These are phyloP conservation scores for Cylloceria caligata DNA, from an alignment of 2,888 invertebrate genomes.

Conservation along the genomic window DNA sequence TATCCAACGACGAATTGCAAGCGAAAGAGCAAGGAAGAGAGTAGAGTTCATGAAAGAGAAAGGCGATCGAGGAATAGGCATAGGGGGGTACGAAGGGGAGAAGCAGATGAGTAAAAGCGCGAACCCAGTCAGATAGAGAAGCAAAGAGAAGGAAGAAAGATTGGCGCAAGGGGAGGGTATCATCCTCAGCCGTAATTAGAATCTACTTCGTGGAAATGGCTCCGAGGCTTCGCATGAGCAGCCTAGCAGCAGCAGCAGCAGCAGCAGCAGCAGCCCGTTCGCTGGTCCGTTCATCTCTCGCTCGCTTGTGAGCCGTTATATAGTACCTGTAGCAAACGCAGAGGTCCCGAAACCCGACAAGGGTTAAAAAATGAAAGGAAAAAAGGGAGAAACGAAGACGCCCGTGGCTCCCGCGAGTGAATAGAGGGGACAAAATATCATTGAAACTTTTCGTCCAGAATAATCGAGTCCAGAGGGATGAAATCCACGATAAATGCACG, in stretches of 20 bases:
- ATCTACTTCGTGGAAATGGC: conserved; percentile 77
- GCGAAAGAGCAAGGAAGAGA: conserved; percentile 12
- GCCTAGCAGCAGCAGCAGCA: conserved; percentile 28
- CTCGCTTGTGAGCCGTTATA: conserved; percentile 44
- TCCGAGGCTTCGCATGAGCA: conserved; percentile 68
- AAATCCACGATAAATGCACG: conserved; percentile 31
- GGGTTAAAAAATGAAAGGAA: conserved; percentile 13
- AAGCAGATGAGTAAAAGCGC: conserved; percentile 63
- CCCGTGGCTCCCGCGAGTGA: conserved; percentile 32
- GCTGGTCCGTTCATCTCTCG: conserved; percentile 56
- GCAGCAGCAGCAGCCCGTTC: conserved; percentile 29
- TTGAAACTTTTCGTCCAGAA: conserved; percentile 48
- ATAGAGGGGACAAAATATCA: conserved; percentile 56
- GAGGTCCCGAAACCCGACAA: conserved; percentile 54
- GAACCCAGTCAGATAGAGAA: conserved; percentile 44
- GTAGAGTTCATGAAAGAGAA: conserved; percentile 54
- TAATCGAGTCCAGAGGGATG: conserved; percentile 50
- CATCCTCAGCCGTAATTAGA: conserved; percentile 77
- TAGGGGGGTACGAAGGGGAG: conserved; percentile 16
- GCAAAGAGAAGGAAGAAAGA: conserved; percentile 30
- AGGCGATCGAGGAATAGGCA: conserved; percentile 40
- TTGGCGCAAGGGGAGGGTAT: conserved; percentile 54
- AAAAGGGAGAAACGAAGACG: conserved; percentile 45
- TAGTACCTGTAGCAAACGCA: conserved; percentile 47
- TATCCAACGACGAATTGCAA: conserved; percentile 18